phyloP scores from a whole-genome alignment of 2,888 invertebrate species.

The Ichneumon xanthorius region DNA sequence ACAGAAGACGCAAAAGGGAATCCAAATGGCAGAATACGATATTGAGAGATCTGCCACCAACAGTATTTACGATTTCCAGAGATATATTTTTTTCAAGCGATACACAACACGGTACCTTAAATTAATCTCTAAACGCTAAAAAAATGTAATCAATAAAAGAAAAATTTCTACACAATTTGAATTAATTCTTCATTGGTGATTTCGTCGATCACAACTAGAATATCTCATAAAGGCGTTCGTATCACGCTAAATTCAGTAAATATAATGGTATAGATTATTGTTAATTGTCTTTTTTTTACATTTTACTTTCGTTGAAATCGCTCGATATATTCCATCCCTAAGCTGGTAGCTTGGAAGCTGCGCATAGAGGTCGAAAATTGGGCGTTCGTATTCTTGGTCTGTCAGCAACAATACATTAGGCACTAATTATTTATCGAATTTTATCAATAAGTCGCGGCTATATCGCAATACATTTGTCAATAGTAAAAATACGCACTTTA shows the following conservation, averaged over 20 bases:
- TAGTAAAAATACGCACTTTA: conserved; percentile 60
- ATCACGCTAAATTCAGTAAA: background rate
- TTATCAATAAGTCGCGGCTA: conserved; percentile 33
- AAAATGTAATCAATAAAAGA: conserved; percentile 55
- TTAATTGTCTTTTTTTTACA: conserved; percentile 6
- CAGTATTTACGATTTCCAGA: conserved; percentile 71
- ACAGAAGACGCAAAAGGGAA: conserved; percentile 64
- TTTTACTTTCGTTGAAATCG: conserved; percentile 12
- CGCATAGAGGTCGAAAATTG: conserved; percentile 9
- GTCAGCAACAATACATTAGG: conserved; percentile 47
- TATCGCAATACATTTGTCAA: conserved; percentile 41
- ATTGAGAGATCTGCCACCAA: conserved; percentile 64
- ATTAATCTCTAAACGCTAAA: conserved; percentile 33
- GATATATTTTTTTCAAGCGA: conserved; percentile 61
- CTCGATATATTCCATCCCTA: conserved; percentile 9
- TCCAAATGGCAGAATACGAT: conserved; percentile 57
- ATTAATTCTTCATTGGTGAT: background rate
- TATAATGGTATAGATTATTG: background rate
- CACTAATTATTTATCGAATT: conserved; percentile 55
- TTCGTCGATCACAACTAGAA: background rate
- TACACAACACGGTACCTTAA: conserved; percentile 6
- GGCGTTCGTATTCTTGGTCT: background rate
- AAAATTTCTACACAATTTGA: conserved; percentile 24
- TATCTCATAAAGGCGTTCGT: background rate
- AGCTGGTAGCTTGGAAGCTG: background rate